Evolutionary conservation across 2,888 invertebrate species (phyloP), one percentile per base, ranked within the genome.

Genomic region (Acronicta aceris): DNA sequence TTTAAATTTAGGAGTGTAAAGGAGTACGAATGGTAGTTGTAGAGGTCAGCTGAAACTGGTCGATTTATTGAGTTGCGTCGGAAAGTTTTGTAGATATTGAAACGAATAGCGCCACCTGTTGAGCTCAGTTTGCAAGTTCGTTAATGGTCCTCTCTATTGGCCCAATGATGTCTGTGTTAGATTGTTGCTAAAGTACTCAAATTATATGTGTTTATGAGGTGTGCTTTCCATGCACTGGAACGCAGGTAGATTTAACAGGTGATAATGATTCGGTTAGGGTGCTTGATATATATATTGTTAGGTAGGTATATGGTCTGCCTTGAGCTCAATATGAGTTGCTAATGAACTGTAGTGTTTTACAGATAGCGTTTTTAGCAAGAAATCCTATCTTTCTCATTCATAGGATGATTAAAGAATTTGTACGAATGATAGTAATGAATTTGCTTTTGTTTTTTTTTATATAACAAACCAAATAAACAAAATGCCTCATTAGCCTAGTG

Each of bases 81-180:
- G 90, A 89, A 93, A 93, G 90, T 94, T 94, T 93, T 90, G 92
- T 88, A 90, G 92, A 91, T 93, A 94, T 93, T 94, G 93, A 94
- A 94, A 93, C 89, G 92, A 93, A 93, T 92, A 87, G 89, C 86
- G 86, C 89, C 92, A 94, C 94, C 93, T 94, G 94, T 94, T 93
- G 93, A 88, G 78, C 83, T 78, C 84, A 79, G 84, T 85, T 87
- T 83, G 89, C 87, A 90, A 92, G 88, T 92, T 91, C 81, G 90
- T 88, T 93, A 94, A 93, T 92, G 87, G 90, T 81, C 80, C 83
- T 84, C 65, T 83, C 87, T 85, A 85, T 89, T 88, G 84, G 82
- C 66, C 67, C 81, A 83, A 87, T 86, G 82, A 83, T 84, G 81
- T 81, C 83, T 81, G 73, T 74, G 71, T 81, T 81, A 80, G 72